Base-by-base conservation (phyloP, 2,113 vertebrate genomes). In the Malurus cyaneus region DNA sequence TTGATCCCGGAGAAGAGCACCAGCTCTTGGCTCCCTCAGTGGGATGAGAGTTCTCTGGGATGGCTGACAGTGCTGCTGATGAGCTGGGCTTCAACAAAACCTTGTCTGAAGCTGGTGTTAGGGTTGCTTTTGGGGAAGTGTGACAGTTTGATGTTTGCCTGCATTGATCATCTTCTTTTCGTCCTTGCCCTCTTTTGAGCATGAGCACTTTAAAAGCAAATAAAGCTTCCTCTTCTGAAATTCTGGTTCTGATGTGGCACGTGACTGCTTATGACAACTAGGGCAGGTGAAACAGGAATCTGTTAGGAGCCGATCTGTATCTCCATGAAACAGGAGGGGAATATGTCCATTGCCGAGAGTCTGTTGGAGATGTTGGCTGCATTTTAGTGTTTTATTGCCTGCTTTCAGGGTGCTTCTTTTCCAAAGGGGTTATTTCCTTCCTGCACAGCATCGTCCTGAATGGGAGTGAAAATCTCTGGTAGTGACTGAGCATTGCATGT, bases 361-460 rank as follows among this genome's bases (percentile, higher is more conserved):
- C 62, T 82, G 52, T 76, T 4, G 3, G 54, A 36, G 47, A 21
- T 16, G 62, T 29, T 83, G 71, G 14, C 46, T 86, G 49, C n/a
- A 2, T 18, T 49, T 42, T 52, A 61, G 53, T 23, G 0, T 42
- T 93, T 92, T 50, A 91, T 74, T 81, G 80, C 87, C 64, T 36
- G 12, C 80, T 78, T 47, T 54, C 19, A 3, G 44, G 72, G 49
- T 61, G 1, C 65, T 92, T 89, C 89, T 73, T 81, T 62, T 34
- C 31, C 56, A 10, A 50, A 91, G 88, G 84, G 78, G 25, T 49
- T 34, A 7, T 70, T 94, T 96, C 88, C 92, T 91, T 87, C 81
- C 87, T 67, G 61, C 31, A n/a, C 31, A n/a, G 8, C 25, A 9
- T 4, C 0, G 8, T 3, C 5, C 11, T 56, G 76, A 47, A 25